Evolutionary conservation across 2,113 vertebrate genomes (phyloP), one percentile per base, ranked within the genome.

Genomic region (Epinephelus fuscoguttatus): DNA sequence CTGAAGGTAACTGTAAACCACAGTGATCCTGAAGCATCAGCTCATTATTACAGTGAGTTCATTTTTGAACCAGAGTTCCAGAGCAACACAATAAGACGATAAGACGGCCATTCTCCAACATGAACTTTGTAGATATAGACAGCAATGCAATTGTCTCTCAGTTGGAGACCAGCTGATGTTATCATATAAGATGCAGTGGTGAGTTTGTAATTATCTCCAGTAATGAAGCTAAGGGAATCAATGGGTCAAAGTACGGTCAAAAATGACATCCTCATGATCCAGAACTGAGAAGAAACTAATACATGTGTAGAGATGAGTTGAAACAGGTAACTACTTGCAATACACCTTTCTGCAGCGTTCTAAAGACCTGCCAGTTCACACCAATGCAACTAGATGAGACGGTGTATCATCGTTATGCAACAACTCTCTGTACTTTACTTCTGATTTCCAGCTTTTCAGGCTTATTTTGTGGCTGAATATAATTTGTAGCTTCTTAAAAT

Each of bases 191-290:
- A 86, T 72, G 67, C 78, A 79, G 73, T 42, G 66, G 70, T 69
- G 69, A 75, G n/a, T 81, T 81, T 64, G 74, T 81, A 73, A 86
- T 88, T 88, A 88, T 84, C 74, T 71, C 33, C 67, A 60, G 74
- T 76, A 78, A 80, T 75, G 69, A 85, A 78, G 77, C 77, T 17
- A 64, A 78, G 49, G 66, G 57, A 61, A 37, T 62, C 67, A 76
- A 33, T 53, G 60, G 30, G 11, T 75, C 14, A 30, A 50, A 75
- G 67, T 76, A 15, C 37, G 70, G 82, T 52, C 80, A 27, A 59
- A 59, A 85, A 70, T 61, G 62, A 30, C 59, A 19, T 59, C 67
- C 13, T 4, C 40, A 42, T 71, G 47, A 80, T 64, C 23, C 64
- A 40, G 42, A 60, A 14, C 17, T 15, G n/a, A 50, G 19, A 49